Evolutionary conservation across 2,888 invertebrate genomes (phyloP).

Genomic region (Drosophila neoperkinsi): DNA sequence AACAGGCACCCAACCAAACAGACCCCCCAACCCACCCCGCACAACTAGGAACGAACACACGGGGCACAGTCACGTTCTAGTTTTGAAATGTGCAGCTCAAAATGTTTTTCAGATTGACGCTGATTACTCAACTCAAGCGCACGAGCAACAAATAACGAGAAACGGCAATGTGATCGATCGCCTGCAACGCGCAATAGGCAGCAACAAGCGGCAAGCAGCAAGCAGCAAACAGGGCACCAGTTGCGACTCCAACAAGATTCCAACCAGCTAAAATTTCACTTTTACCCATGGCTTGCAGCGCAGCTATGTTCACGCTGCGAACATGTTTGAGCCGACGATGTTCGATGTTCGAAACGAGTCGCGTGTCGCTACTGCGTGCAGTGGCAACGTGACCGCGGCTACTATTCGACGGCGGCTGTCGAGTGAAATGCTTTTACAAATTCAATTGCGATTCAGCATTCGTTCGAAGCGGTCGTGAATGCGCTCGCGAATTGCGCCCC

Average conservation of each 20-base stretch:
- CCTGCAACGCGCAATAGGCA: constrained; percentile 56
- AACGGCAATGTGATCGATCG: constrained; percentile 69
- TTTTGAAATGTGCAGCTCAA: constrained; percentile 70
- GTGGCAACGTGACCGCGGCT: constrained; percentile 78
- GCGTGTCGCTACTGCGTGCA: constrained; percentile 77
- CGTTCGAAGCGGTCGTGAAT: constrained; percentile 69
- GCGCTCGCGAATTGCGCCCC: constrained; percentile 41
- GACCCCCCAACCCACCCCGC: background rate
- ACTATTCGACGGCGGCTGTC: constrained; percentile 45
- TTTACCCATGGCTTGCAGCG: constrained; percentile 48
- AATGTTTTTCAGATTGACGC: constrained; percentile 61
- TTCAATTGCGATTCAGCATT: constrained; percentile 81
- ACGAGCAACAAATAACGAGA: constrained; percentile 8
- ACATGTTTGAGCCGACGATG: constrained; percentile 33
- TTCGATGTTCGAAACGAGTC: constrained; percentile 52
- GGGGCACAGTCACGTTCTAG: constrained; percentile 69
- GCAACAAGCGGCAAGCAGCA: background rate
- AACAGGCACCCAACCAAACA: constrained; percentile 1
- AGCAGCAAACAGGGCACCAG: background rate
- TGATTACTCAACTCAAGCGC: constrained; percentile 70
- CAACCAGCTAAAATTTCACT: constrained; percentile 63
- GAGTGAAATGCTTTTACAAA: constrained; percentile 82
- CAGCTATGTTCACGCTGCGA: constrained; percentile 13
- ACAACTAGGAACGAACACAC: constrained; percentile 9
- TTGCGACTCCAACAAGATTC: constrained; percentile 28